These are phyloP conservation scores for Acrobasis suavella DNA, from an alignment of 2,888 invertebrate genomes.

Conservation along the genomic window DNA sequence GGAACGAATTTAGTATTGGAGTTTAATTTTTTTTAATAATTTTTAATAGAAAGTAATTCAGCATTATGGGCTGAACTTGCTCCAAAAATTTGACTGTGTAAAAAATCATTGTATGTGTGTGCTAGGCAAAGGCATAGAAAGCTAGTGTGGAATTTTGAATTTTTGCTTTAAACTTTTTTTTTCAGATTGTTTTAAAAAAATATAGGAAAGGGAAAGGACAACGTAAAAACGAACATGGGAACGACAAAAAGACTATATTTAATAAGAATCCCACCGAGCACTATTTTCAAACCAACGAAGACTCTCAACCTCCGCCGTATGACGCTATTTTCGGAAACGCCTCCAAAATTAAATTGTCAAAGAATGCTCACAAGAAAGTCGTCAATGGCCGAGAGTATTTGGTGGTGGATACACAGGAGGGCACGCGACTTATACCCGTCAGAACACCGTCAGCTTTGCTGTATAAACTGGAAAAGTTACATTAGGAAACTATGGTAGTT, in stretches of 20 bases:
- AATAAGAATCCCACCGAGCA: slow-evolving; percentile 25
- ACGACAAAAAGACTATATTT: slow-evolving; percentile 30
- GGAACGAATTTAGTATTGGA: too few species aligned
- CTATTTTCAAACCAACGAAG: slow-evolving; percentile 48
- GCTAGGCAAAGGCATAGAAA: too few species aligned
- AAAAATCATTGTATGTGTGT: too few species aligned
- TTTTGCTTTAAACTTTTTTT: slow-evolving; percentile 24
- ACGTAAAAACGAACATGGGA: neutral
- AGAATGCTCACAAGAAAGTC: slow-evolving; percentile 73
- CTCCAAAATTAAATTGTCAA: slow-evolving; percentile 43
- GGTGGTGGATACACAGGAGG: slow-evolving; percentile 84
- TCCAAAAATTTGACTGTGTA: too few species aligned
- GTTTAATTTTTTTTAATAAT: too few species aligned
- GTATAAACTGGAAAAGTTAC: slow-evolving; percentile 74
- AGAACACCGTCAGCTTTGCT: slow-evolving; percentile 89
- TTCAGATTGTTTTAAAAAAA: slow-evolving; percentile 57
- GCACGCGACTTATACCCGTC: slow-evolving; percentile 87
- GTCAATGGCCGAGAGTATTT: slow-evolving; percentile 91
- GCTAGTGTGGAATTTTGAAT: too few species aligned
- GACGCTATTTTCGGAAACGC: slow-evolving; percentile 79
- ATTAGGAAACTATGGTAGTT: neutral
- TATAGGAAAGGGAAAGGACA: slow-evolving; percentile 40
- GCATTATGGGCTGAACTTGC: too few species aligned
- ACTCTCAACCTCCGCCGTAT: slow-evolving; percentile 85
- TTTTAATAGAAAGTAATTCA: too few species aligned